Evolutionary conservation across 2,888 invertebrate genomes (phyloP), one percentile per base, ranked within the genome.

Genomic region (Leptinotarsa haldemani): DNA sequence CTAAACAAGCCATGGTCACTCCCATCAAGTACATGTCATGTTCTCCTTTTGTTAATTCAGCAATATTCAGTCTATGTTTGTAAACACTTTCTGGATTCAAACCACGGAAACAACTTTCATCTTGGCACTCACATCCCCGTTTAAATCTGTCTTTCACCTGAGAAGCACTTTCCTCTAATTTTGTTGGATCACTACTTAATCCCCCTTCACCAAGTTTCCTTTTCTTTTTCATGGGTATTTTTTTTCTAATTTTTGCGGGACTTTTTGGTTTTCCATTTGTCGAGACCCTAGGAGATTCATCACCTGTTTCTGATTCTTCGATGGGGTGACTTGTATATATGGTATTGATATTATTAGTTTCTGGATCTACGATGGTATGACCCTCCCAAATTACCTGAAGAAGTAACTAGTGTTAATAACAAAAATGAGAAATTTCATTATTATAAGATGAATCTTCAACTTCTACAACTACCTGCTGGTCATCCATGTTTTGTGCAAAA

Each of bases 21-120:
- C 94, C 94, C 94, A 94, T 94, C 81, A 94, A 88, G 84, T 94
- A 94, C 94, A 94, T 94, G 85, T 94, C 94, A 86, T 94, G 94
- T 86, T 94, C 94, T 71, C 93, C 93, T 87, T 94, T 94, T 0
- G 94, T 94, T 74, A 94, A 85, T 85, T 94, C 94, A 0, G 94
- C 94, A 75, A 94, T 94, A 82, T 94, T 94, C 52, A 94, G 87
- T 79, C 94, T 89, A 85, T 94, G 94, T 66, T 92, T 91, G 84
- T 93, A 94, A 1, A 94, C 94, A 80, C 91, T 92, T 81, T 94
- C 94, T 0, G 94, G 91, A 84, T 92, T 93, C 46, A 94, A 88
- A n/a, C 92, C 93, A 71, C 91, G 89, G 83, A 94, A 94, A 84
- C 94, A 94, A 82, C 93, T 93, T 79, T 90, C 90, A 82, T 93